These are phyloP conservation scores for Pollenia griseotomentosa DNA, from an alignment of 2,888 invertebrate genomes.

Conservation along the genomic window DNA sequence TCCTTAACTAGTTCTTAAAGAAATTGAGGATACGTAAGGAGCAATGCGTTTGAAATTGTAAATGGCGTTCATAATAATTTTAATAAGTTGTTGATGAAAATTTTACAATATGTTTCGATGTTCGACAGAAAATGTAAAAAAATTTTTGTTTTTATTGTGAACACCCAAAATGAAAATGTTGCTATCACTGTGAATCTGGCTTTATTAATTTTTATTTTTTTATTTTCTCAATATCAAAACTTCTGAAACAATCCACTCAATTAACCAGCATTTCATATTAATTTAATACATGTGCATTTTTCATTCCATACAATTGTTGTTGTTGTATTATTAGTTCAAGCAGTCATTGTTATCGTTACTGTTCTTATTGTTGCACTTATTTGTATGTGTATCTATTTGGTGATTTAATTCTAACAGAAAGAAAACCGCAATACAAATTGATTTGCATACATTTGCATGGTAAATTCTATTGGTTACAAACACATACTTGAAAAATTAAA, in stretches of 20 bases:
- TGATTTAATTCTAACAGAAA: conserved; percentile 36
- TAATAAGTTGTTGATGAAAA: too few relatives aligned
- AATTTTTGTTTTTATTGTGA: too few relatives aligned
- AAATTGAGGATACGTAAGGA: too few relatives aligned
- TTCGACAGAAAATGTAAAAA: too few relatives aligned
- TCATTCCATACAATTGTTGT: conserved; percentile 33
- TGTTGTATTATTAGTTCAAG: conserved; percentile 24
- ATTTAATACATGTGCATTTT: conserved; percentile 16
- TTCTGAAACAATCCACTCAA: neutral
- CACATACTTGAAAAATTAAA: conserved; percentile 26
- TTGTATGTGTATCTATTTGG: conserved; percentile 9
- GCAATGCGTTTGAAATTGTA: too few relatives aligned
- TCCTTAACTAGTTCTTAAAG: too few relatives aligned
- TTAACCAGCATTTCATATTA: conserved; percentile 8
- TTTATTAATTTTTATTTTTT: too few relatives aligned
- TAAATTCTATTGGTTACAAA: conserved; percentile 13
- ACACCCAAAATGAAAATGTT: too few relatives aligned
- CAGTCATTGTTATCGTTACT: conserved; percentile 22
- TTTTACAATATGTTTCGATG: too few relatives aligned
- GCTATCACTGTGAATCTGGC: too few relatives aligned
- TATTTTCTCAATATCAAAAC: neutral
- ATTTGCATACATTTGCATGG: conserved; percentile 67
- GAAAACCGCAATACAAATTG: conserved; percentile 63
- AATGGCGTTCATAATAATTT: too few relatives aligned
- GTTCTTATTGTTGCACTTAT: conserved; percentile 17